phyloP scores from a whole-genome alignment of 2,888 invertebrate genomes.

The Griposia aprilina region DNA sequence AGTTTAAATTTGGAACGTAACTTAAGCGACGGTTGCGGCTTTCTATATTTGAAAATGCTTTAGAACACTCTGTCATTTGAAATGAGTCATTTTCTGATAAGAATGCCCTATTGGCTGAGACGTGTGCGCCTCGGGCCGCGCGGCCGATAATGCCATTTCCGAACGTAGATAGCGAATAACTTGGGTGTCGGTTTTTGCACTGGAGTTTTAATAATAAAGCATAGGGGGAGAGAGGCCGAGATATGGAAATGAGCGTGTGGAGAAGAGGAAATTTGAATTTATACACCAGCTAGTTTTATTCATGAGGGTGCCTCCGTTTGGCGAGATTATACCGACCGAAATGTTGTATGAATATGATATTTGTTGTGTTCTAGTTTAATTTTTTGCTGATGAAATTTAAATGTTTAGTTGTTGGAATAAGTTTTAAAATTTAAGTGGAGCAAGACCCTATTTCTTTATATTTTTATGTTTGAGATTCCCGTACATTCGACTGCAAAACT shows the following conservation, averaged over 20 bases:
- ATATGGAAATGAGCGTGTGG: conserved; percentile 90
- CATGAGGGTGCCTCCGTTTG: conserved; percentile 82
- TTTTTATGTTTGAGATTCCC: neutral
- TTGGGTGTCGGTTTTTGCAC: conserved; percentile 88
- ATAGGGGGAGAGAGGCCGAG: conserved; percentile 86
- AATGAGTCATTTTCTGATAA: conserved; percentile 94
- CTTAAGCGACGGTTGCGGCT: conserved; percentile 70
- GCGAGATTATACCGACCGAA: conserved; percentile 77
- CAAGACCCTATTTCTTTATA: neutral
- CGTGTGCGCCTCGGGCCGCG: conserved; percentile 87
- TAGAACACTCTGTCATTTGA: conserved; percentile 92
- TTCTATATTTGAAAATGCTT: conserved; percentile 82
- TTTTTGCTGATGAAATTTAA: conserved; percentile 55
- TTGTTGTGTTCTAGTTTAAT: conserved; percentile 71
- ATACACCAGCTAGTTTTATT: conserved; percentile 90
- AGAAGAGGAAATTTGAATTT: conserved; percentile 90
- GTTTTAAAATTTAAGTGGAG: neutral
- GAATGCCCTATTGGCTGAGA: conserved; percentile 91
- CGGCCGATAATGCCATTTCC: conserved; percentile 90
- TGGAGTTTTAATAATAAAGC: conserved; percentile 89
- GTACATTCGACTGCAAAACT: neutral
- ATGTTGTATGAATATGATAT: conserved; percentile 74
- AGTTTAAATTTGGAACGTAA: conserved; percentile 68
- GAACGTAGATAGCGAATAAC: conserved; percentile 88
- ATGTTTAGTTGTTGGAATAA: conserved; percentile 18